These are phyloP conservation scores for Epinotia nisella DNA, from an alignment of 2,888 invertebrate species.

Conservation along the genomic window DNA sequence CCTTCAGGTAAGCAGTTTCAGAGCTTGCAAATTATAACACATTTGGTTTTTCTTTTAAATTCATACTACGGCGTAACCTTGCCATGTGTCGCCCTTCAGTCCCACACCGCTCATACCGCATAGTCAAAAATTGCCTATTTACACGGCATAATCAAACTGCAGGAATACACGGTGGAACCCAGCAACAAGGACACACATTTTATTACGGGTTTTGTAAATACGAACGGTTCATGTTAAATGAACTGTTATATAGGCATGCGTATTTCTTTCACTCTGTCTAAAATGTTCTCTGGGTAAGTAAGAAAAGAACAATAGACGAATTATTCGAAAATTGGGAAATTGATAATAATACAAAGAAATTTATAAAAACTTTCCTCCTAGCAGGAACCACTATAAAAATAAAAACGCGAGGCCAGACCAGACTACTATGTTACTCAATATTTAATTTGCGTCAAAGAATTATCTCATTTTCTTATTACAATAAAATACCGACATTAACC, in stretches of 20 bases:
- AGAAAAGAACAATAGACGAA: neutral
- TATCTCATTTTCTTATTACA: slow-evolving; percentile 35
- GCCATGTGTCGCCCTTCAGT: too few relatives aligned
- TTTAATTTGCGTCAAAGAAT: slow-evolving; percentile 36
- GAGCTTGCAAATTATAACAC: too few relatives aligned
- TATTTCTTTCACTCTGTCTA: neutral
- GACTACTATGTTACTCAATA: slow-evolving; percentile 27
- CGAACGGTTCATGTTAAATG: too few relatives aligned
- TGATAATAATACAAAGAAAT: neutral
- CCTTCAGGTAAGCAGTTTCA: too few relatives aligned
- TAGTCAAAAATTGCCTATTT: too few relatives aligned
- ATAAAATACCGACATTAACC: slow-evolving; percentile 21
- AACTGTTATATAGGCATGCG: neutral
- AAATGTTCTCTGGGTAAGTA: neutral
- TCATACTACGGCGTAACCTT: too few relatives aligned
- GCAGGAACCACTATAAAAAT: slow-evolving; percentile 24
- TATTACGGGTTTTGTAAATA: too few relatives aligned
- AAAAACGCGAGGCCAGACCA: slow-evolving; percentile 17
- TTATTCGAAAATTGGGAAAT: neutral
- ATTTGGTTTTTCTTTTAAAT: too few relatives aligned
- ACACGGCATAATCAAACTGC: too few relatives aligned
- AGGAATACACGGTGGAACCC: too few relatives aligned
- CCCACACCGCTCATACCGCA: too few relatives aligned
- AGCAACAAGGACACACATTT: too few relatives aligned
- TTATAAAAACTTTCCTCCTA: neutral